phyloP scores from a whole-genome alignment of 2,113 vertebrate genomes.

The Columba livia region DNA sequence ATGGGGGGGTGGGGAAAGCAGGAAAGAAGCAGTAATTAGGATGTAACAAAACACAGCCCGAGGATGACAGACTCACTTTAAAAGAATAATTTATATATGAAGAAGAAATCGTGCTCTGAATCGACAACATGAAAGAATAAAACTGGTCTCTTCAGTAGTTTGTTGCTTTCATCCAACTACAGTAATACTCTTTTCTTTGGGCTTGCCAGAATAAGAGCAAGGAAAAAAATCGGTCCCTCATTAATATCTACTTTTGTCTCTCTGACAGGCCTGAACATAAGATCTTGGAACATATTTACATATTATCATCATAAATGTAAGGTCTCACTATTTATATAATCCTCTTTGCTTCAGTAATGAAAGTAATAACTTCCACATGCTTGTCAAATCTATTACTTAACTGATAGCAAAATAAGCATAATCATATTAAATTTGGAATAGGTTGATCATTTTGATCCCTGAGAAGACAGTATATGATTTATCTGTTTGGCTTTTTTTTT shows the following conservation, averaged over 20 bases:
- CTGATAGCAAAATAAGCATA: not conserved
- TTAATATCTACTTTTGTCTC: slow-evolving; percentile 25
- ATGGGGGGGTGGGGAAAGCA: rapidly evolving
- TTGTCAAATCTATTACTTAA: not conserved
- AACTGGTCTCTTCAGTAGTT: not conserved
- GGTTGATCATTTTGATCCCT: not conserved
- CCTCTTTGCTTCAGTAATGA: not conserved
- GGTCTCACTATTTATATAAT: not conserved
- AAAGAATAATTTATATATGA: slow-evolving; percentile 22
- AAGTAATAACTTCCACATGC: not conserved
- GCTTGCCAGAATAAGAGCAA: not conserved
- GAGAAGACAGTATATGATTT: not conserved
- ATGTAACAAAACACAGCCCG: not conserved
- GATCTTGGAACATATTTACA: not conserved
- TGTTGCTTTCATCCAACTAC: slow-evolving; percentile 1
- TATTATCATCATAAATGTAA: not conserved
- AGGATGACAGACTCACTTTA: slow-evolving; percentile 10
- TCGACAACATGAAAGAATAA: not conserved
- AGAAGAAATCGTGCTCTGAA: not conserved
- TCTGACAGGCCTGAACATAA: not conserved
- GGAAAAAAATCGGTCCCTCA: not conserved
- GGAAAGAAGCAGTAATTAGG: not conserved
- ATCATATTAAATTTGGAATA: not conserved
- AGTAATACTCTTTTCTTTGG: not conserved
- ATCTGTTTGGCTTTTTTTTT: not conserved